Base-by-base conservation (phyloP, 2,113 vertebrate species). In the Lepisosteus osseus region DNA sequence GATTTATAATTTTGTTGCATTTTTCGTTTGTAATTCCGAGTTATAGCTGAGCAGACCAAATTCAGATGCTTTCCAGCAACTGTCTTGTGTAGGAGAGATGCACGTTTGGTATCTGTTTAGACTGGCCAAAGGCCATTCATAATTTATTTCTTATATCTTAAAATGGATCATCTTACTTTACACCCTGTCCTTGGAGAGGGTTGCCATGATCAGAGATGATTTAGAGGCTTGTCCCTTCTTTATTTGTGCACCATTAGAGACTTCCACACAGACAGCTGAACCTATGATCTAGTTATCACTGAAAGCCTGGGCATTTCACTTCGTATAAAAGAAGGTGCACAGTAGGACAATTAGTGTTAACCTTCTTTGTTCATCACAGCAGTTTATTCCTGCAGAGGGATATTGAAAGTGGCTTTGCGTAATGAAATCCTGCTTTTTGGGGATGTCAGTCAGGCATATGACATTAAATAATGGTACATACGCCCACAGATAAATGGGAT, bases 81-180 rank as follows among this genome's bases (percentile, higher is more conserved):
- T 76, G 84, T 81, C 87, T 87, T 89, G 89, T 91, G 88, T 90
- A 91, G 90, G 86, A 91, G 89, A 79, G 87, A 91, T 91, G 83
- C 69, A 72, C 69, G 42, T 73, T 68, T 75, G 69, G 47, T 68
- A 63, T 43, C 78, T 71, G 74, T 71, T 74, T 72, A 84, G 77
- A 80, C 85, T 77, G 87, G 78, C 78, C 81, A 76, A 7, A 71
- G 67, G 67, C 76, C 79, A 92, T 92, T 83, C 77, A 92, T 90
- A 86, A 92, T 92, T 79, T 76, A 90, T 89, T 79, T 71, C 40
- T 65, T 29, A 29, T 29, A 65, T 75, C 88, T 88, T 78, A 87
- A 86, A 90, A 91, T 88, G 88, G 83, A 88, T 75, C 84, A 1
- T 83, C 78, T 81, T 81, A 81, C 87, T 86, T 78, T 78, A 87